A percentile compares a stretch with the other conserved stretches of the same genome.
phyloP scores from a whole-genome alignment of 2,113 vertebrate genomes.

The Oostethus manadensis region DNA sequence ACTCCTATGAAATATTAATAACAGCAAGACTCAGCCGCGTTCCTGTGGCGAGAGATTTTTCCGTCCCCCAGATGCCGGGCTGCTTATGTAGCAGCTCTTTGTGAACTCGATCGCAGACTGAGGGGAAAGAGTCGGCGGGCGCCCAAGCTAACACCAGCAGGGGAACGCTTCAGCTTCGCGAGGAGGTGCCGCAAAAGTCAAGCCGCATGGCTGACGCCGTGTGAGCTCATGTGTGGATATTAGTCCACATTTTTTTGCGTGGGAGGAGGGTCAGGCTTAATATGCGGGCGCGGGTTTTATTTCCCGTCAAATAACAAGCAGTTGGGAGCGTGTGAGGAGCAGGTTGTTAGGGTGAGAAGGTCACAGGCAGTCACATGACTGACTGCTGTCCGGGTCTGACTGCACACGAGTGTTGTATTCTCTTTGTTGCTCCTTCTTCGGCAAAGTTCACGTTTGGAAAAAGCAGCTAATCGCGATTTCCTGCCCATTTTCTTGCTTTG shows the following conservation, averaged over 20 bases:
- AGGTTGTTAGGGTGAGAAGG: conserved; percentile 7
- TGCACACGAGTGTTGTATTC: not conserved
- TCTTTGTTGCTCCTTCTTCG: not conserved
- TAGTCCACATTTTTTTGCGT: conserved; percentile 15
- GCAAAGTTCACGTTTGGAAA: not conserved
- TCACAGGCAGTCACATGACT: not conserved
- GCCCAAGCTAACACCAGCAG: conserved; percentile 38
- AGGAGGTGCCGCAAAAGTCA: conserved; percentile 50
- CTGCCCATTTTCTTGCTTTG: not conserved
- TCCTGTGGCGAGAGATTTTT: conserved; percentile 61
- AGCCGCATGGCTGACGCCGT: conserved; percentile 27
- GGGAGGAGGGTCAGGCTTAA: not conserved
- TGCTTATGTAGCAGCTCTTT: conserved; percentile 69
- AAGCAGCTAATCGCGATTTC: not conserved
- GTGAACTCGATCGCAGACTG: conserved; percentile 65
- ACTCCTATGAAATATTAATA: conserved; percentile 70
- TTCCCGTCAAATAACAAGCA: not conserved
- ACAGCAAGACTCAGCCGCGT: conserved; percentile 60
- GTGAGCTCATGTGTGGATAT: conserved; percentile 26
- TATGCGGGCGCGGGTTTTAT: not conserved
- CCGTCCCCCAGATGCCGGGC: conserved; percentile 62
- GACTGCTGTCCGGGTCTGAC: not conserved
- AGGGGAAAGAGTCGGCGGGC: conserved; percentile 41
- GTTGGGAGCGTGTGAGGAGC: not conserved
- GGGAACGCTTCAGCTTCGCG: conserved; percentile 59